These are phyloP conservation scores for Pelodiscus sinensis DNA, from an alignment of 2,113 vertebrate genomes.

Conservation along the genomic window DNA sequence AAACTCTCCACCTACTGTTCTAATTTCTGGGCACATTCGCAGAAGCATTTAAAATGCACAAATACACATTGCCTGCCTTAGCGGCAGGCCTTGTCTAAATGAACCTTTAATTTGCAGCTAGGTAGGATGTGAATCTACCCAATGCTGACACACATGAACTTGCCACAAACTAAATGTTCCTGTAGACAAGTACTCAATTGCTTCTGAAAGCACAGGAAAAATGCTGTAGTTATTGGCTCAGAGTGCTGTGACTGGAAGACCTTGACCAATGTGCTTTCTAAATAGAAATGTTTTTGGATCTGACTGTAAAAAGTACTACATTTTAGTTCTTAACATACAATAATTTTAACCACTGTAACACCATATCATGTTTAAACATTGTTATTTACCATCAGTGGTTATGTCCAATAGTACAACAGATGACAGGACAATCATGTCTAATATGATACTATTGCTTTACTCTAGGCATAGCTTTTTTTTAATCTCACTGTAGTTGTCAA, in stretches of 20 bases:
- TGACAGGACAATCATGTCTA: neutral
- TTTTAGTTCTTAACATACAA: constrained; percentile 17
- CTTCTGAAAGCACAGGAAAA: neutral
- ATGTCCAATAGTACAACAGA: neutral
- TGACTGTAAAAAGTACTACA: neutral
- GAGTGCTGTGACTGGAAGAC: neutral
- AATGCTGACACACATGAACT: neutral
- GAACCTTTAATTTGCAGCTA: neutral
- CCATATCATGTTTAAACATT: neutral
- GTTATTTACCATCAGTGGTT: constrained; percentile 5
- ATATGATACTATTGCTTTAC: neutral
- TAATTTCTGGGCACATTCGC: neutral
- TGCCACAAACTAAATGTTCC: neutral
- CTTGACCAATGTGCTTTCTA: constrained; percentile 7
- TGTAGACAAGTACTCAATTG: neutral
- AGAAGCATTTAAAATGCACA: neutral
- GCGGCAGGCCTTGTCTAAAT: neutral
- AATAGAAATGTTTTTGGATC: constrained; percentile 1
- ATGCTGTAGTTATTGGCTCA: neutral
- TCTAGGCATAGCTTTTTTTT: neutral
- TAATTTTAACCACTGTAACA: constrained; percentile 5
- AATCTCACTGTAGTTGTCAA: neutral
- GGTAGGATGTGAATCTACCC: neutral
- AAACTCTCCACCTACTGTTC: neutral
- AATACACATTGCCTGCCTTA: neutral